Evolutionary conservation across 2,113 vertebrate genomes (phyloP), one percentile per base, ranked within the genome.

Genomic region (Rafetus swinhoei): DNA sequence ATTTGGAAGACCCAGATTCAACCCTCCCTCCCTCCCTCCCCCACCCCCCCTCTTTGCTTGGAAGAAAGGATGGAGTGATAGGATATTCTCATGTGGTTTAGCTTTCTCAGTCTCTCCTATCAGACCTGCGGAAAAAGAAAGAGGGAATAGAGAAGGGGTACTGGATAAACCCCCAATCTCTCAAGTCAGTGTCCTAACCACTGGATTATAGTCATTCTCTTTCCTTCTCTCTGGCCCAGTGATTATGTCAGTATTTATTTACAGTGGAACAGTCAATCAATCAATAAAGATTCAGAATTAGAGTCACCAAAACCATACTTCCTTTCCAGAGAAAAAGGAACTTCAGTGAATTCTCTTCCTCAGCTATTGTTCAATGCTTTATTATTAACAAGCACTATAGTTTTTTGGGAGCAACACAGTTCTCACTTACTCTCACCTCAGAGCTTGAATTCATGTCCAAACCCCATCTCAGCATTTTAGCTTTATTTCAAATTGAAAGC

Each of bases 261-360:
- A 65, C 29, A 65, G 3, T 16, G 62, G 29, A 65, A 65, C 60
- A 65, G 29, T 29, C 60, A 11, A 19, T 59, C 22, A 65, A 25
- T 65, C 29, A 65, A 65, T 32, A 13, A 56, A 29, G 81, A 59
- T 60, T 52, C 32, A 54, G 79, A 56, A 86, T 74, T 52, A 59
- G 35, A 15, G 52, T 76, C n/a, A 24, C 21, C 9, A 35, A 76
- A 45, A 76, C 5, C 35, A 22, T 11, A 35, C 35, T 45, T 35
- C 35, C n/a, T 95, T 95, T 96, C 90, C 89, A 94, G 95, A 88
- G 93, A 95, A 95, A 93, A 89, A 95, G 85, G 95, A 89, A 89
- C 94, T 95, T 96, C 89, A 88, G 8, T 74, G 19, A 53, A 79
- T 88, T 95, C 93, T 94, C 87, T 94, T 92, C 69, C 85, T 96